Evolutionary conservation across 2,797 vertebrate species (phyloP), one percentile per base, ranked within the genome.

Genomic region (Parauchenoglanis punctatus): DNA sequence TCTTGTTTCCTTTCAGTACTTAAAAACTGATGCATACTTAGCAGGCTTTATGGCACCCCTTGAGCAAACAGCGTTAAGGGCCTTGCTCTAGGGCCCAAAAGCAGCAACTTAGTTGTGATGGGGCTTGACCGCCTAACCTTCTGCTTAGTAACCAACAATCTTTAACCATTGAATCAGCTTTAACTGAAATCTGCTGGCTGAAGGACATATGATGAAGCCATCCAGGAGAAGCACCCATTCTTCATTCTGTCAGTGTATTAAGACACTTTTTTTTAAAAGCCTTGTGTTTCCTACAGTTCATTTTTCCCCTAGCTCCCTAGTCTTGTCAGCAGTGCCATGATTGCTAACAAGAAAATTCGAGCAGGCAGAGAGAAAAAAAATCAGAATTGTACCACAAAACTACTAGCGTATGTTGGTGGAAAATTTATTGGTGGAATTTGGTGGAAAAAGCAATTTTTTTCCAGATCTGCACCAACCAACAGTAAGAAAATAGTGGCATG

Each of bases 341-440:
- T 58, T 56, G 31, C 77, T 40, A 23, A 80, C 31, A 80, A 80
- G 18, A 59, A 59, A 59, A 78, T 35, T 78, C 7, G 58, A 78
- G 10, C 8, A 59, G 54, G 7, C 54, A 77, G 75, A 78, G n/a
- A 56, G 17, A 56, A 31, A 56, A 49, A 31, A 25, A 25, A 46
- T 13, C 0, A 31, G 49, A 77, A 54, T 25, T 49, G 44, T 23
- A 40, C 12, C 65, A 31, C 65, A 73, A 46, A 73, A 20, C 4
- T 12, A 7, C 12, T 13, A n/a, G 11, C 13, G 7, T 49, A 15
- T 76, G 12, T 54, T 54, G n/a, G 3, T 49, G 20, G 20, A 73
- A 7, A 70, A 40, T 46, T 40, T 13, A 76, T 49, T 40, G 40
- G 40, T 35, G 35, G 35, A 35, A 35, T 7, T 7, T 49, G 46